phyloP scores from a whole-genome alignment of 2,113 vertebrate genomes.

The Diadophis punctatus region DNA sequence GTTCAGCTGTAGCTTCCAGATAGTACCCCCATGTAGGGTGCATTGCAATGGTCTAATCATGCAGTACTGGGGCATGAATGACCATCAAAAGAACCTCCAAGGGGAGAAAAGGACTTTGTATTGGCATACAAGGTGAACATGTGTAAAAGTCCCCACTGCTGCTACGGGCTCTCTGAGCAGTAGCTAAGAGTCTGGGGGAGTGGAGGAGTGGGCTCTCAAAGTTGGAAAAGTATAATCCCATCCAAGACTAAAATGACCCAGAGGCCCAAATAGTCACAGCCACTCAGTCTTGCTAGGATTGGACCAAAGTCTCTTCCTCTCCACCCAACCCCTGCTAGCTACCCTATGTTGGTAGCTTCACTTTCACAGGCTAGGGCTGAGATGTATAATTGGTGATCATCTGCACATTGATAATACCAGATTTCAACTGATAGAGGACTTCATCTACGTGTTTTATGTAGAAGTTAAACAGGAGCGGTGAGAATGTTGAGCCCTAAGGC shows the following conservation, averaged over 20 bases:
- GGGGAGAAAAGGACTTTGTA: not conserved
- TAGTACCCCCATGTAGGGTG: not conserved
- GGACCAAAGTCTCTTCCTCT: not conserved
- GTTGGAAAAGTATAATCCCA: not conserved
- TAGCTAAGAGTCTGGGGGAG: not conserved
- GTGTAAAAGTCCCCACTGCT: not conserved
- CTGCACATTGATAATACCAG: not conserved
- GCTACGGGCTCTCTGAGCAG: not conserved
- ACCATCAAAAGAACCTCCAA: not conserved
- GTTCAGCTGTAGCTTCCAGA: not conserved
- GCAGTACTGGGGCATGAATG: not conserved
- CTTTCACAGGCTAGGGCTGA: not conserved
- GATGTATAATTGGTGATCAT: not conserved
- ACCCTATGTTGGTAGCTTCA: not conserved
- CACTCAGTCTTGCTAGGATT: not conserved
- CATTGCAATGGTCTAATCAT: not conserved
- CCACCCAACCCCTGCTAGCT: not conserved
- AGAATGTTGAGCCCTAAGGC: not conserved
- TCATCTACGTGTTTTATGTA: not conserved
- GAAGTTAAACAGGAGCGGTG: not conserved
- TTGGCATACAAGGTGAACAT: not conserved
- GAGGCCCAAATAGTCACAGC: not conserved
- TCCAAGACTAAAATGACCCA: not conserved
- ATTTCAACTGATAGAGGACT: not conserved
- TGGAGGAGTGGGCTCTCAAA: not conserved